Percentiles rank a stretch among this genome's conserved stretches.
These are phyloP conservation scores for Acipenser transmontanus DNA, from an alignment of 2,797 vertebrate genomes.

Conservation along the genomic window DNA sequence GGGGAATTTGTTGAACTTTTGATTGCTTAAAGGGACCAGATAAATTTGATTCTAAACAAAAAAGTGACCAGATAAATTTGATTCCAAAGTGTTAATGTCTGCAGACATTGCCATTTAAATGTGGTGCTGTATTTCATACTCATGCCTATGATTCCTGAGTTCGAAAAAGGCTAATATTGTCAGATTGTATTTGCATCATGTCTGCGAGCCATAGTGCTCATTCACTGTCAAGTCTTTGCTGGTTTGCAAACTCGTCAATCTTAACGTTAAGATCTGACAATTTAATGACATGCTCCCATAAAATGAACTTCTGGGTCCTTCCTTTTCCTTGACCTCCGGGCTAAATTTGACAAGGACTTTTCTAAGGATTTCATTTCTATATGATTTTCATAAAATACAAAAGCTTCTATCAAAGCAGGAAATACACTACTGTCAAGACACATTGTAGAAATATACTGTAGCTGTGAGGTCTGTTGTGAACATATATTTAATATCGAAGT, in stretches of 20 bases:
- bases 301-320: conserved; percentile 4
- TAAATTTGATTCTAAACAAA: background rate
- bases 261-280: conserved; percentile 19
- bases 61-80: conserved; percentile 7
- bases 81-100: conserved; percentile 5
- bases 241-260: conserved; percentile 27
- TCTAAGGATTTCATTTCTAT: conserved; percentile 2
- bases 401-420: background rate
- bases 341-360: background rate
- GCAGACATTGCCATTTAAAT: background rate
- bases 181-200: conserved; percentile 28
- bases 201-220: background rate
- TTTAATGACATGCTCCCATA: conserved; percentile 17
- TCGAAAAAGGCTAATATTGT: conserved; percentile 17
- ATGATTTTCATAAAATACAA: background rate
- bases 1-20: background rate
- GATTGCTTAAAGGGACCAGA: background rate
- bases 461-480: too few relatives aligned
- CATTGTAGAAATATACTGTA: background rate
- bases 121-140: conserved; percentile 3
- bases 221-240: conserved; percentile 20
- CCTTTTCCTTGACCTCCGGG: background rate
- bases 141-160: conserved; percentile 16
- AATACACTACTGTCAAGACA: background rate
- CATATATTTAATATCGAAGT: too few relatives aligned